phyloP scores from a whole-genome alignment of 2,888 invertebrate genomes.

The Drosophila greeni region DNA sequence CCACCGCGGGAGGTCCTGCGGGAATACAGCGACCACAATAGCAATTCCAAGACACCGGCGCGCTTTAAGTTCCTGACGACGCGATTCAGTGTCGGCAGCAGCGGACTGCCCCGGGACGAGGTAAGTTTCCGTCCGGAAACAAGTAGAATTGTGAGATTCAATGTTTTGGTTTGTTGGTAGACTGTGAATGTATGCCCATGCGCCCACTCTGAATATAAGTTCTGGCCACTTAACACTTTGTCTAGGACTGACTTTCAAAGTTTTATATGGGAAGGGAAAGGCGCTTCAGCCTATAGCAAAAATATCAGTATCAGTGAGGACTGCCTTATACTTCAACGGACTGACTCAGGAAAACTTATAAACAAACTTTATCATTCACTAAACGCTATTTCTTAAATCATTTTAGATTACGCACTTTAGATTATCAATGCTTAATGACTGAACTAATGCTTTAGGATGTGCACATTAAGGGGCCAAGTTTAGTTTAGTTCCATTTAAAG shows the following conservation, averaged over 20 bases:
- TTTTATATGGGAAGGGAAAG: too few species aligned
- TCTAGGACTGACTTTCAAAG: too few species aligned
- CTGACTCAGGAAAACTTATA: neutral
- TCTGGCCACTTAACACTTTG: neutral
- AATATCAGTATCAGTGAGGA: too few species aligned
- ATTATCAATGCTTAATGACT: neutral
- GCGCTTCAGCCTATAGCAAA: too few species aligned
- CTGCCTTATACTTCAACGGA: neutral
- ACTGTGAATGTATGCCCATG: constrained; percentile 15
- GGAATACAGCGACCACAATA: constrained; percentile 79
- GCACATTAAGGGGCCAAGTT: neutral
- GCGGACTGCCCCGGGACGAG: constrained; percentile 66
- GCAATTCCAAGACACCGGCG: constrained; percentile 82
- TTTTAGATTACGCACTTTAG: too few species aligned
- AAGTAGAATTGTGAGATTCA: constrained; percentile 16
- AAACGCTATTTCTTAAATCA: too few species aligned
- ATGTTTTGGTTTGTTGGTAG: constrained; percentile 16
- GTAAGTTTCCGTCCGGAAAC: constrained; percentile 35
- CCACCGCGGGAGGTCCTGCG: constrained; percentile 81
- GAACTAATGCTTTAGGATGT: neutral
- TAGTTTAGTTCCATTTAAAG: neutral
- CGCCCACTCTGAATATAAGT: neutral
- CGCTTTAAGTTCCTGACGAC: constrained; percentile 83
- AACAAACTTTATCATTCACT: neutral
- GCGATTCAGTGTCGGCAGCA: constrained; percentile 70